Percentiles rank a stretch among this genome's conserved stretches.
phyloP scores from a whole-genome alignment of 2,797 vertebrate genomes.

The Vireo griseus region DNA sequence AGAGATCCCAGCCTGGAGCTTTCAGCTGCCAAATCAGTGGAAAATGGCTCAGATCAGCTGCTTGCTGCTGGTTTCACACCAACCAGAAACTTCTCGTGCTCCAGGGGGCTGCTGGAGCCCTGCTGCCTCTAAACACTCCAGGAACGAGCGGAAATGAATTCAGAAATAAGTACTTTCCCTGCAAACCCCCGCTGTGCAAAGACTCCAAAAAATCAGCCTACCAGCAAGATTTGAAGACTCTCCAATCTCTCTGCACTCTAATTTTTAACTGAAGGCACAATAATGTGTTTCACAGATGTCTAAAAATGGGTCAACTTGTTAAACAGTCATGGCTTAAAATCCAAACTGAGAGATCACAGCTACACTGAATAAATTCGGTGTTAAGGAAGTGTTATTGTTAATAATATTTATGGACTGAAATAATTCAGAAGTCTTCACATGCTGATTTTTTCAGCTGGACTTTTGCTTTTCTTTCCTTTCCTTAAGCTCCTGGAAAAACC shows the following conservation, averaged over 20 bases:
- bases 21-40: not conserved
- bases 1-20: not conserved
- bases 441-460: not conserved
- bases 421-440: not conserved
- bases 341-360: not conserved
- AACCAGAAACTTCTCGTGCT: not conserved
- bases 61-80: not conserved
- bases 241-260: not conserved
- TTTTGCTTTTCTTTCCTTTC: not conserved
- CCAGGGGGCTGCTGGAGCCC: not conserved
- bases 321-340: not conserved
- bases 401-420: not conserved
- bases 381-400: not conserved
- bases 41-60: not conserved
- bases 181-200: not conserved
- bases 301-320: constrained; percentile 1
- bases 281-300: constrained; percentile 18
- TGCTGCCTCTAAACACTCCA: not conserved
- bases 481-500: not conserved
- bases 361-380: not conserved
- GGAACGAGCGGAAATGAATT: not conserved
- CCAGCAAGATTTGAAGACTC: not conserved
- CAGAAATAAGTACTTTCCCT: constrained; percentile 13
- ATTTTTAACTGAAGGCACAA: constrained; percentile 2
- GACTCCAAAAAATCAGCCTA: not conserved